Evolutionary conservation across 2,797 vertebrate species (phyloP).

Genomic region (Antennarius maculatus): DNA sequence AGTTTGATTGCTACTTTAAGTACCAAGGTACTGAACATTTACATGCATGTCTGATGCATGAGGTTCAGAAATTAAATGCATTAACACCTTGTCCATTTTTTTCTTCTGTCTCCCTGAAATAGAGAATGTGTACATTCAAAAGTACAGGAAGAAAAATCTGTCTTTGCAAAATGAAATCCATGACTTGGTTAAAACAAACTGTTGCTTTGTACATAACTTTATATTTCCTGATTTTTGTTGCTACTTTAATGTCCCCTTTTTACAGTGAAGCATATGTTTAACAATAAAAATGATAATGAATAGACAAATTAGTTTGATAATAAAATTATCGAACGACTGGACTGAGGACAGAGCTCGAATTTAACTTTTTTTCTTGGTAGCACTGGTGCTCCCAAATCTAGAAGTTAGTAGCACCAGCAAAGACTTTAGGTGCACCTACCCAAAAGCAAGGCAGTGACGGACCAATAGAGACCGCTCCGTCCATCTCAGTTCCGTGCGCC

Average conservation of each 20-base stretch:
- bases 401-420: too few relatives aligned
- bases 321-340: not conserved
- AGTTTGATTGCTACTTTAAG: not conserved
- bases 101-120: not conserved
- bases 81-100: not conserved
- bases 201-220: not conserved
- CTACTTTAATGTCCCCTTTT: not conserved
- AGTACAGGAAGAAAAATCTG: not conserved
- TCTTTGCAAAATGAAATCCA: not conserved
- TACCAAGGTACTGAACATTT: not conserved
- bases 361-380: too few relatives aligned
- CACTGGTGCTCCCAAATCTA: too few relatives aligned
- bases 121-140: not conserved
- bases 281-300: not conserved
- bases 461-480: too few relatives aligned
- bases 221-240: not conserved
- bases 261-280: too few relatives aligned
- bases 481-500: too few relatives aligned
- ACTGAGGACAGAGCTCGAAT: not conserved
- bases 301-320: not conserved
- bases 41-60: not conserved
- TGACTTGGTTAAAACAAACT: not conserved
- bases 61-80: not conserved
- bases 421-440: too few relatives aligned
- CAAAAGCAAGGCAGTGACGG: too few relatives aligned